phyloP scores from a whole-genome alignment of 2,113 vertebrate species.

The Orthochromis indermauri region DNA sequence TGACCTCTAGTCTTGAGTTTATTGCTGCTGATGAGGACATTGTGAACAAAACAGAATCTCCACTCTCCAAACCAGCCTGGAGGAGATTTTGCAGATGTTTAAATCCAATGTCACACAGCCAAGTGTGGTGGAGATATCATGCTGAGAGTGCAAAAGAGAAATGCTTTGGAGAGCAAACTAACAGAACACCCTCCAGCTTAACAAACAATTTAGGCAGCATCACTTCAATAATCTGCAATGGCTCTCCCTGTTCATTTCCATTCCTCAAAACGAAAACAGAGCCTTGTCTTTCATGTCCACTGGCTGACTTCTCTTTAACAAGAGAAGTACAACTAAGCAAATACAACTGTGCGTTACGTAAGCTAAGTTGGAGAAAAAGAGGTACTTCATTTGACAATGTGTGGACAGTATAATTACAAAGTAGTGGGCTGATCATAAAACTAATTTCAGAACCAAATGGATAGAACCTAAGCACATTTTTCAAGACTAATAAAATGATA shows the following conservation, averaged over 20 bases:
- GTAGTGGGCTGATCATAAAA: not conserved
- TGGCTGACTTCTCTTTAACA: not conserved
- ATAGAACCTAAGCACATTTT: not conserved
- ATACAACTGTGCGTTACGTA: not conserved
- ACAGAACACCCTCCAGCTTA: not conserved
- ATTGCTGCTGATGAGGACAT: not conserved
- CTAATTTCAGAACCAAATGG: not conserved
- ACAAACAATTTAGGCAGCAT: constrained; percentile 25
- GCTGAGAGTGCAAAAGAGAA: constrained; percentile 3
- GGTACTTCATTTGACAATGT: not conserved
- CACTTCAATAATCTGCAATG: constrained; percentile 9
- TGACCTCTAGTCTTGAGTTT: not conserved
- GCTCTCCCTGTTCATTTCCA: not conserved
- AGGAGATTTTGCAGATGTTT: constrained; percentile 1
- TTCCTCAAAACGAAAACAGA: constrained; percentile 22
- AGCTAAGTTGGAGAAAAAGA: not conserved
- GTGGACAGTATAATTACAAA: not conserved
- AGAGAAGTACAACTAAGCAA: not conserved
- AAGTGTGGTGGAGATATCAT: not conserved
- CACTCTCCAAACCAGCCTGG: not conserved
- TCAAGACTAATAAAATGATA: not conserved
- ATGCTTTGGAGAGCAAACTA: constrained; percentile 14
- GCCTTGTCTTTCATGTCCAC: constrained; percentile 1
- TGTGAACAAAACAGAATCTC: not conserved
- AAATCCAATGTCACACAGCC: not conserved